phyloP scores from a whole-genome alignment of 2,888 invertebrate genomes.

The Pachymerium ferrugineum region DNA sequence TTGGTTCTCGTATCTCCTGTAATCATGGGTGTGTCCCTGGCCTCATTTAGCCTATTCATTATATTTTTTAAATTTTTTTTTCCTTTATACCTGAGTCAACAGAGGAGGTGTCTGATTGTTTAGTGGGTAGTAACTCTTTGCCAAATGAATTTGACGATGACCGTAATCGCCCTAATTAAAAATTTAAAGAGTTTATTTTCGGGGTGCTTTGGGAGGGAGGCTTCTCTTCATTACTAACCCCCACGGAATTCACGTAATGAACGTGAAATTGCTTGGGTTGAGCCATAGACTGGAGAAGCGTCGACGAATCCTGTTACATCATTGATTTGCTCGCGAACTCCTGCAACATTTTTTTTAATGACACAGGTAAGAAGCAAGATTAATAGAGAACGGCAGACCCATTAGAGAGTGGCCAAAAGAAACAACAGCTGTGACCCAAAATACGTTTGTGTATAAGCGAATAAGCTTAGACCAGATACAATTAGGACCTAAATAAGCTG shows the following conservation, averaged over 20 bases:
- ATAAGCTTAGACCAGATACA: no score
- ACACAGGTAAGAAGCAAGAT: not conserved
- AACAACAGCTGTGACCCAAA: no score
- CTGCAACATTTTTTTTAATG: conserved; percentile 47
- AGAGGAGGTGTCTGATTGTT: not conserved
- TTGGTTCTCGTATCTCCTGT: conserved; percentile 29
- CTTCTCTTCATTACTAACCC: not conserved
- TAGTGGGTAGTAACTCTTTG: conserved; percentile 25
- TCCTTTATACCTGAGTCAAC: conserved; percentile 6
- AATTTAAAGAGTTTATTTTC: not conserved
- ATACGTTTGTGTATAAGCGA: no score
- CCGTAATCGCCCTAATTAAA: not conserved
- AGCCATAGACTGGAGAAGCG: conserved; percentile 28
- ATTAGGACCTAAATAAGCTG: no score
- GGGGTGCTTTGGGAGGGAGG: not conserved
- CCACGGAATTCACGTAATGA: conserved; percentile 4
- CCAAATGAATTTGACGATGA: not conserved
- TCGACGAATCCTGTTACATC: conserved; percentile 27
- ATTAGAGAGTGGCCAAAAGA: no score
- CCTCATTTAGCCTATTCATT: not conserved
- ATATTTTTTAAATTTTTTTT: not conserved
- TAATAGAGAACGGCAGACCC: not conserved
- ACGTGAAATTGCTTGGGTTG: not conserved
- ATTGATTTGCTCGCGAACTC: conserved; percentile 54
- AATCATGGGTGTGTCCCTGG: not conserved